A percentile compares a stretch with the other conserved stretches of the same genome.
Conservation (phyloP, 2,888 invertebrate species). For the Ormia ochracea region DNA sequence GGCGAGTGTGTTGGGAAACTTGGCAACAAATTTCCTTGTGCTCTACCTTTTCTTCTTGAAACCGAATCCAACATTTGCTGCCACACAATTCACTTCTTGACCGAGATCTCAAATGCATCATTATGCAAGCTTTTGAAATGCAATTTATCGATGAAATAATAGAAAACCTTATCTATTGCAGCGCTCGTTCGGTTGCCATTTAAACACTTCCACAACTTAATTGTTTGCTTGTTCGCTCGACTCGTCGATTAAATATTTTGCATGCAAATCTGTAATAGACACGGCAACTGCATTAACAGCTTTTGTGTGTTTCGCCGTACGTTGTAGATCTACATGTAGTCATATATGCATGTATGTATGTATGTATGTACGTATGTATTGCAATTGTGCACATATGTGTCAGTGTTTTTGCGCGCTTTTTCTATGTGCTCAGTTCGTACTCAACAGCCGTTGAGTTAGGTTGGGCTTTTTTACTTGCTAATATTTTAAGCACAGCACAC, state of each 20-base stretch:
- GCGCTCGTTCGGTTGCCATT: background rate
- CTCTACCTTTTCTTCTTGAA: background rate
- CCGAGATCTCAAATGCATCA: background rate
- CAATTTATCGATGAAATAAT: background rate
- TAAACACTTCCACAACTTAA: constrained; percentile 33
- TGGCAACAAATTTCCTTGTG: background rate
- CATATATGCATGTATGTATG: too few species aligned
- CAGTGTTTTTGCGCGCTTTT: constrained; percentile 69
- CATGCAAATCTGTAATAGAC: constrained; percentile 52
- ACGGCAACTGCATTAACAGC: constrained; percentile 61
- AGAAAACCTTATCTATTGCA: background rate
- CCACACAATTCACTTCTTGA: background rate
- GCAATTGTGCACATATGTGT: constrained; percentile 45
- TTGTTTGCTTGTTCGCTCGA: constrained; percentile 24
- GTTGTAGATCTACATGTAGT: too few species aligned
- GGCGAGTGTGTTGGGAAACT: constrained; percentile 1
- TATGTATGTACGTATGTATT: background rate
- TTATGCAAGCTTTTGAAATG: constrained; percentile 20
- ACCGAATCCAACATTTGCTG: constrained; percentile 43
- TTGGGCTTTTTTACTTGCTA: constrained; percentile 66
- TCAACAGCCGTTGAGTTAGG: constrained; percentile 74
- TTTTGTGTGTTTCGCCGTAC: constrained; percentile 63
- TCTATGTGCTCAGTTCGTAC: constrained; percentile 72
- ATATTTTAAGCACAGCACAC: constrained; percentile 54
- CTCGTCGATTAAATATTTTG: constrained; percentile 36